Evolutionary conservation across 1,140 invertebrate genomes (phyloP), one percentile per base, ranked within the genome.

Genomic region (Bombus ignitus): DNA sequence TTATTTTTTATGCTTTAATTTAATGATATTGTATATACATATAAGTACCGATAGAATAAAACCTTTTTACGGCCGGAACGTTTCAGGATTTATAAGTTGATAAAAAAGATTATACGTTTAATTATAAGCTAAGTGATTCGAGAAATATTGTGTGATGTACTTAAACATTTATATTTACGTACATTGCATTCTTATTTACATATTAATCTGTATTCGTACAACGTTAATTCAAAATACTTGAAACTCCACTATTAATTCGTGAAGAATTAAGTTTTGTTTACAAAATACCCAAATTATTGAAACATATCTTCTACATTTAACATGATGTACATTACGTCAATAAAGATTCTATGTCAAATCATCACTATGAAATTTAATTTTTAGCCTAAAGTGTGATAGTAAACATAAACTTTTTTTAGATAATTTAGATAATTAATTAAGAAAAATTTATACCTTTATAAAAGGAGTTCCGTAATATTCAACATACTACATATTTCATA

Each of bases 291-390:
- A 59, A 28, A 88, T 65, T 42, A 80, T 73, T 32, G 12, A 81
- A 39, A 62, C 22, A 35, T 84, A 39, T 25, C 15, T 78, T 66
- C 37, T 88, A 57, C 80, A 86, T 83, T 79, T 89, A 86, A 90
- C 28, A 39, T n/a, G 35, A 80, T 65, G 22, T 73, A 57, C 2
- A 53, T n/a, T 44, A 66, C 12, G 44, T 74, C 65, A 83, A 87
- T 79, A 83, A 68, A 59, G 66, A 81, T 32, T 83, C 22, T 22
- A 72, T 65, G 32, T 65, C 39, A 85, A 72, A 62, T 18, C 18
- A 47, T 70, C 22, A 4, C 1, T 12, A 10, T 42, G 25, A 78
- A 44, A 59, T 22, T 71, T 22, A 44, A 37, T 22, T 18, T 44
- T 39, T 10, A 28, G 22, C 28, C 10, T n/a, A 62, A 12, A 66